These are phyloP conservation scores for Odobenus rosmarus DNA, from an alignment of 2,113 vertebrate genomes.

Conservation along the genomic window DNA sequence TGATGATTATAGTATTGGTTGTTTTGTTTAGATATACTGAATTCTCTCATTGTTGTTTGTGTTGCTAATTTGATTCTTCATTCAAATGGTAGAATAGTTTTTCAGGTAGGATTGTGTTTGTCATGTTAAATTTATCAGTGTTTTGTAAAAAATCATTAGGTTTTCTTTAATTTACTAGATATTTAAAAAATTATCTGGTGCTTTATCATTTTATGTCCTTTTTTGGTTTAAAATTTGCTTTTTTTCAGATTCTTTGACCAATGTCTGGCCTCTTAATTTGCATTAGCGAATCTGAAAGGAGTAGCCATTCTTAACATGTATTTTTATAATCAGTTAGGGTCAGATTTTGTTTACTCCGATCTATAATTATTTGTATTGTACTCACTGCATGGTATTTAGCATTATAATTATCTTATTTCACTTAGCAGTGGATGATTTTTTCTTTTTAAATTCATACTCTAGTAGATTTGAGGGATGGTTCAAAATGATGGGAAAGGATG, in stretches of 20 bases:
- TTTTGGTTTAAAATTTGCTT: conserved; percentile 8
- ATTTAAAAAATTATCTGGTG: background rate
- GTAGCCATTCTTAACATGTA: background rate
- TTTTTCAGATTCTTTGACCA: conserved; percentile 4
- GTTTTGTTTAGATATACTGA: background rate
- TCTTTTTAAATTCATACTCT: conserved; percentile 2
- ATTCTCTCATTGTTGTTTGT: conserved; percentile 39
- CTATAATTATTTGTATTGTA: conserved; percentile 38
- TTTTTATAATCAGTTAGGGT: conserved; percentile 37
- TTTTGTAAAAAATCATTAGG: conserved; percentile 28
- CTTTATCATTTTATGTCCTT: background rate
- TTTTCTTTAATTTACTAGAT: conserved; percentile 30
- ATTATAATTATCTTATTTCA: conserved; percentile 9
- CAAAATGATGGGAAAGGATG: background rate
- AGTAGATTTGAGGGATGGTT: background rate
- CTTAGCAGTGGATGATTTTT: background rate
- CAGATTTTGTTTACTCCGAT: conserved; percentile 29
- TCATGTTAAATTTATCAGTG: background rate
- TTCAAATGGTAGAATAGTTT: conserved; percentile 13
- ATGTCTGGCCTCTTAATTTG: conserved; percentile 33
- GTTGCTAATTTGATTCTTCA: conserved; percentile 43
- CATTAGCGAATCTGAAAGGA: background rate
- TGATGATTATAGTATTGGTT: background rate
- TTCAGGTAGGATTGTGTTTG: background rate
- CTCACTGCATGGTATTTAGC: background rate